Evolutionary conservation across 2,113 vertebrate genomes (phyloP).

Genomic region (Halichoerus grypus): DNA sequence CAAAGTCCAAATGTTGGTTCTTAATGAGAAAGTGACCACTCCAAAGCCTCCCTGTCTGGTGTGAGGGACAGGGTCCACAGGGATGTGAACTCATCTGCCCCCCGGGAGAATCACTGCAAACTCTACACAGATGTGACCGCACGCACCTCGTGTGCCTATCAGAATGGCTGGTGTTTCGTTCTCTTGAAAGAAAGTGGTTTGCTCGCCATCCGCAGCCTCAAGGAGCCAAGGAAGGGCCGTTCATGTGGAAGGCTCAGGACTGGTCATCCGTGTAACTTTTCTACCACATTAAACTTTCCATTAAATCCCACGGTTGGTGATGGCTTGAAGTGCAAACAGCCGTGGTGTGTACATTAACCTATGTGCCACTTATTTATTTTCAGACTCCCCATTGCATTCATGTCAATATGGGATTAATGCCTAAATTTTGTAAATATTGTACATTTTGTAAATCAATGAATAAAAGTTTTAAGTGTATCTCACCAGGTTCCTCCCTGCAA

Average conservation of each 20-base stretch:
- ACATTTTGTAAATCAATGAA: constrained; percentile 83
- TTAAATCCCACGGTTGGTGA: constrained; percentile 46
- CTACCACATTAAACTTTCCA: constrained; percentile 57
- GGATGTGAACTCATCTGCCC: not conserved
- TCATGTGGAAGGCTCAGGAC: constrained; percentile 36
- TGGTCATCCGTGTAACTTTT: constrained; percentile 56
- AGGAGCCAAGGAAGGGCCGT: constrained; percentile 3
- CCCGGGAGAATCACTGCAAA: not conserved
- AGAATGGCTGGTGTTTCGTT: constrained; percentile 48
- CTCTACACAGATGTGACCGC: not conserved
- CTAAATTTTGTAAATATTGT: constrained; percentile 81
- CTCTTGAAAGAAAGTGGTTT: constrained; percentile 50
- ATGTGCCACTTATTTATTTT: constrained; percentile 81
- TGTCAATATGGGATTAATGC: constrained; percentile 70
- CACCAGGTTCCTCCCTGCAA: constrained; percentile 47
- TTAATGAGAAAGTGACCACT: not conserved
- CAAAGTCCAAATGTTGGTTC: constrained; percentile 26
- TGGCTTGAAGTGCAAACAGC: constrained; percentile 62
- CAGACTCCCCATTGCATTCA: constrained; percentile 44
- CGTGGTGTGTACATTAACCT: constrained; percentile 60
- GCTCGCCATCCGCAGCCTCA: not conserved
- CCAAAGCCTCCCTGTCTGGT: constrained; percentile 6
- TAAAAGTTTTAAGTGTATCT: constrained; percentile 81
- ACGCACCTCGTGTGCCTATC: not conserved
- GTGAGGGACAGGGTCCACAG: not conserved